These are phyloP conservation scores for Pollenia amentaria DNA, from an alignment of 2,888 invertebrate genomes.

Conservation along the genomic window DNA sequence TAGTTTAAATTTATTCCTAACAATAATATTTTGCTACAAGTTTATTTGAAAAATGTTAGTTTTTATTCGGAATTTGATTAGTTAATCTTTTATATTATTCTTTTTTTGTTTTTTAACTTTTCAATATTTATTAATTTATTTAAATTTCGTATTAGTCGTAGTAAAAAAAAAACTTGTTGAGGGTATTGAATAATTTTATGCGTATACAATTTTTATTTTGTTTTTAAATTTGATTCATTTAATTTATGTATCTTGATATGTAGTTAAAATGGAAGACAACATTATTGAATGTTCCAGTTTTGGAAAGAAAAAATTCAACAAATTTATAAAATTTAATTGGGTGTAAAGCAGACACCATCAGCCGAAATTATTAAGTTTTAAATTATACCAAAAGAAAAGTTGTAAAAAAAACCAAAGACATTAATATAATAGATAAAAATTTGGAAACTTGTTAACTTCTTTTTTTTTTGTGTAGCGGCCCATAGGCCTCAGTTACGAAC, in stretches of 20 bases:
- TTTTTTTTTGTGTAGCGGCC: no score
- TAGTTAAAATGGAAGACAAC: slow-evolving; percentile 68
- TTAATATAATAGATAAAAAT: no score
- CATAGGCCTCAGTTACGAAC: no score
- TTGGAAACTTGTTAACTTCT: no score
- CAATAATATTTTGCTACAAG: not conserved
- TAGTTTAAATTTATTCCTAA: not conserved
- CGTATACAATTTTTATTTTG: not conserved
- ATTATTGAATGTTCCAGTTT: slow-evolving; percentile 41
- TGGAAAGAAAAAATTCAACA: not conserved
- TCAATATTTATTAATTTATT: not conserved
- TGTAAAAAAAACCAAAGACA: not conserved
- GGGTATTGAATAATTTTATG: not conserved
- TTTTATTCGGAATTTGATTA: slow-evolving; percentile 42
- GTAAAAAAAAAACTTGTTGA: slow-evolving; percentile 9
- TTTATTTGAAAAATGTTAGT: slow-evolving; percentile 17
- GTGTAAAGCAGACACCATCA: slow-evolving; percentile 39
- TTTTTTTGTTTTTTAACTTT: not conserved
- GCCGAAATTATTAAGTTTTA: slow-evolving; percentile 33
- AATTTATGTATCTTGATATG: slow-evolving; percentile 1
- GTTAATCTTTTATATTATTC: not conserved
- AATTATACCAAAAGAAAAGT: slow-evolving; percentile 20
- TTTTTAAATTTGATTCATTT: not conserved
- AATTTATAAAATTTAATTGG: slow-evolving; percentile 37
- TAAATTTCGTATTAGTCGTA: not conserved